Evolutionary conservation across 2,888 invertebrate species (phyloP).

Genomic region (Melinopterus prodromus): DNA sequence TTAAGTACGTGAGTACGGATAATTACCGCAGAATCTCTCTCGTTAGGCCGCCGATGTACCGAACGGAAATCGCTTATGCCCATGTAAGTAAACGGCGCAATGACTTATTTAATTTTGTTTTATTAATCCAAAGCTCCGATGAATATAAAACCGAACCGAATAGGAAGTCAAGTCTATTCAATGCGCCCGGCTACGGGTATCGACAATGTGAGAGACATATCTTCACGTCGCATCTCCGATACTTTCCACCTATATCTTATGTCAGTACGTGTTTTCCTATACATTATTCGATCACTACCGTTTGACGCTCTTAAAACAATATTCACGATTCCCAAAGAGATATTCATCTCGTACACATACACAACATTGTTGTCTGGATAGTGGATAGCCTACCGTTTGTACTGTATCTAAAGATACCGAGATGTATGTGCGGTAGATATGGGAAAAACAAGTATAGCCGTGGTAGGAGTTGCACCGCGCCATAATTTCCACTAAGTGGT

Average conservation of each 20-base stretch:
- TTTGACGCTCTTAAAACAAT: constrained; percentile 14
- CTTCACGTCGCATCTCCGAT: constrained; percentile 14
- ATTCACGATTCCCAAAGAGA: constrained; percentile 15
- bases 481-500: no score
- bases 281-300: constrained; percentile 23
- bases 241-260: constrained; percentile 24
- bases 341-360: constrained; percentile 16
- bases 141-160: neutral
- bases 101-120: constrained; percentile 25
- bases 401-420: neutral
- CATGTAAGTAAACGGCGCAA: constrained; percentile 10
- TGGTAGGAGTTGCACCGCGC: no score
- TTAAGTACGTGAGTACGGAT: constrained; percentile 15
- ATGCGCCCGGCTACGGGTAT: neutral
- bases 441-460: neutral
- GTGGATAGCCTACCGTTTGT: neutral
- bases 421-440: neutral
- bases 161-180: neutral
- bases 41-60: constrained; percentile 8
- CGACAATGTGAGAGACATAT: constrained; percentile 21
- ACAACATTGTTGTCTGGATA: neutral
- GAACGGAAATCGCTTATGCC: neutral
- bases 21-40: constrained; percentile 18
- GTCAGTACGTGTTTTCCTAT: constrained; percentile 25
- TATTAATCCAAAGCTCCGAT: constrained; percentile 5